phyloP scores from a whole-genome alignment of 2,888 invertebrate species.

The Smittia aterrima region DNA sequence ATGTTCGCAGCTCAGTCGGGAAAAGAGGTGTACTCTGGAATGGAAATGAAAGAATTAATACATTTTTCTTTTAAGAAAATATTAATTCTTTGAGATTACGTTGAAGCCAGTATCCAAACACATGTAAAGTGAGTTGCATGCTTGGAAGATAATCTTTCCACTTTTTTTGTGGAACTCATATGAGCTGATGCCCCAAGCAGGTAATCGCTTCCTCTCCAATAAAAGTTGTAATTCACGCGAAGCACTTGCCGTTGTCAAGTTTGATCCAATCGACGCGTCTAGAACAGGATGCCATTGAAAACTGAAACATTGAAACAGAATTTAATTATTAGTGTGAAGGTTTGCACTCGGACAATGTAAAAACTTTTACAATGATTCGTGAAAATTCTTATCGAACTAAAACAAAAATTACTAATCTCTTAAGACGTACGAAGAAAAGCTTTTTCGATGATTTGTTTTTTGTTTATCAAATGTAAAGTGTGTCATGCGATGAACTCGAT shows the following conservation, averaged over 20 bases:
- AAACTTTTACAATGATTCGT: too few species aligned
- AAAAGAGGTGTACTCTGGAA: conserved; percentile 62
- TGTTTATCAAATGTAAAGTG: background rate
- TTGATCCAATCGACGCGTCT: conserved; percentile 73
- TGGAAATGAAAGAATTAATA: conserved; percentile 42
- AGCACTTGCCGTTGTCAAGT: conserved; percentile 57
- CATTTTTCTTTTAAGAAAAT: background rate
- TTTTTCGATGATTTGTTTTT: too few species aligned
- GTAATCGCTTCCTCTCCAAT: conserved; percentile 86
- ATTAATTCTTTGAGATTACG: conserved; percentile 55
- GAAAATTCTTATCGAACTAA: background rate
- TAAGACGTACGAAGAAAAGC: background rate
- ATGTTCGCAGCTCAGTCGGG: conserved; percentile 62
- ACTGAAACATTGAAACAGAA: conserved; percentile 52
- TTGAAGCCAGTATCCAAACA: conserved; percentile 73
- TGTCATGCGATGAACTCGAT: background rate
- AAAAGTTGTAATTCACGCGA: conserved; percentile 87
- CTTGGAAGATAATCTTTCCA: conserved; percentile 87
- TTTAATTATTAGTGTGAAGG: background rate
- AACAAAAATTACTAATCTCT: background rate
- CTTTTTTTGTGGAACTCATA: conserved; percentile 81
- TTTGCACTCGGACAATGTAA: too few species aligned
- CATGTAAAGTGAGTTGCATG: conserved; percentile 82
- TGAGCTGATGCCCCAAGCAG: conserved; percentile 91
- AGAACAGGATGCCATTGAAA: conserved; percentile 79